These are phyloP conservation scores for Axis porcinus DNA, from an alignment of 2,113 vertebrate genomes.

Conservation along the genomic window DNA sequence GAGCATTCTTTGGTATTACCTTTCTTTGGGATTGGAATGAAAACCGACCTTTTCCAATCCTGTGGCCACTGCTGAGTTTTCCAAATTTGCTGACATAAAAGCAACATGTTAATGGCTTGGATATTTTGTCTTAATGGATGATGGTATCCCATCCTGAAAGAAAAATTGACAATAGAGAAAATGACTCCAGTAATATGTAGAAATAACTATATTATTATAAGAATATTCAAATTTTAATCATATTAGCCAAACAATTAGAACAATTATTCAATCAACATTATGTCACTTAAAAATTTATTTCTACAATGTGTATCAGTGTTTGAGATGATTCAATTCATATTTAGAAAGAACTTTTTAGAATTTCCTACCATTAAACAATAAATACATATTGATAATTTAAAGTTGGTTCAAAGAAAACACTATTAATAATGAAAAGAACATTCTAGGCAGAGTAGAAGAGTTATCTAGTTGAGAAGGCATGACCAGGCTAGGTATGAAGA, in stretches of 20 bases:
- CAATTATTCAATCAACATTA: background rate
- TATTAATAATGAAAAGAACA: background rate
- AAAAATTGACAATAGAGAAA: background rate
- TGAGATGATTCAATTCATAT: background rate
- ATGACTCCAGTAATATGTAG: background rate
- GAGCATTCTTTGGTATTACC: no score
- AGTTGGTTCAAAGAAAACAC: background rate
- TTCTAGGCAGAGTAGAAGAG: background rate
- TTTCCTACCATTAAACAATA: background rate
- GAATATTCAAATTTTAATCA: background rate
- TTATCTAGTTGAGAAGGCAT: background rate
- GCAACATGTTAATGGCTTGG: background rate
- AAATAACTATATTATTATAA: background rate
- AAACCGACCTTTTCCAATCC: no score
- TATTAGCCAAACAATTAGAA: background rate
- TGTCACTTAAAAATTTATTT: background rate
- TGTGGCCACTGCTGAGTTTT: no score
- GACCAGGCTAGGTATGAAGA: background rate
- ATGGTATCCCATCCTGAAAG: background rate
- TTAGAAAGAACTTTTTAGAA: background rate
- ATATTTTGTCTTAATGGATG: background rate
- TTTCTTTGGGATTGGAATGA: no score
- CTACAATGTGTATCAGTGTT: background rate
- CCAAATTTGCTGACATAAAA: background rate
- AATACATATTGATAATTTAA: background rate